Percentiles rank a stretch among this genome's conserved stretches.
phyloP scores from a whole-genome alignment of 2,113 vertebrate genomes.

The Acanthisitta chloris region DNA sequence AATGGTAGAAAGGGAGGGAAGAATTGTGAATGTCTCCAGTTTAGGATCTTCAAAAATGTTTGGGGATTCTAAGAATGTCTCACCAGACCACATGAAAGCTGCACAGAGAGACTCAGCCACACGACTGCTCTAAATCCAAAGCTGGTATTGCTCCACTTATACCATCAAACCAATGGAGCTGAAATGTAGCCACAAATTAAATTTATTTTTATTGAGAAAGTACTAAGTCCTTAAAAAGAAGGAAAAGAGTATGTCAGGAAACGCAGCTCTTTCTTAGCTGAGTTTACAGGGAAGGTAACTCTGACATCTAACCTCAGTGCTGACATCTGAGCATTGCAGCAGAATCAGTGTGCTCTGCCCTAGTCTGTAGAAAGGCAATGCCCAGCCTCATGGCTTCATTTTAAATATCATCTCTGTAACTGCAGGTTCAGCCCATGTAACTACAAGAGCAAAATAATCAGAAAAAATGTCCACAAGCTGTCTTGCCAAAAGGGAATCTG shows the following conservation, averaged over 20 bases:
- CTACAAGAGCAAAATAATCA: neutral
- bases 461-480: neutral
- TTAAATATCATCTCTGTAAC: neutral
- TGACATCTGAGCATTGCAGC: neutral
- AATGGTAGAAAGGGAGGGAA: slow-evolving; percentile 71
- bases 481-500: neutral
- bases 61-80: slow-evolving; percentile 76
- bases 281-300: slow-evolving; percentile 36
- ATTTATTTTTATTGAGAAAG: slow-evolving; percentile 81
- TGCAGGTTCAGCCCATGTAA: neutral
- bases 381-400: neutral
- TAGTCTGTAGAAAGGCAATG: neutral
- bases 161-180: slow-evolving; percentile 73
- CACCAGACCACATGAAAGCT: slow-evolving; percentile 79
- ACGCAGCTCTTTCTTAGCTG: neutral
- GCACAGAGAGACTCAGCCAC: slow-evolving; percentile 66
- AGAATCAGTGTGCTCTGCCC: neutral
- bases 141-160: slow-evolving; percentile 68
- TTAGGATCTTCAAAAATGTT: slow-evolving; percentile 78
- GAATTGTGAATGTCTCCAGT: slow-evolving; percentile 77
- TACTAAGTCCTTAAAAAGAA: slow-evolving; percentile 66
- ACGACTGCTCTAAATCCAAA: slow-evolving; percentile 74
- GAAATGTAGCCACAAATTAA: slow-evolving; percentile 78
- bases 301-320: neutral
- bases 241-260: slow-evolving; percentile 58